Evolutionary conservation across 2,888 invertebrate species (phyloP).

Genomic region (Gandaritis pyraliata): DNA sequence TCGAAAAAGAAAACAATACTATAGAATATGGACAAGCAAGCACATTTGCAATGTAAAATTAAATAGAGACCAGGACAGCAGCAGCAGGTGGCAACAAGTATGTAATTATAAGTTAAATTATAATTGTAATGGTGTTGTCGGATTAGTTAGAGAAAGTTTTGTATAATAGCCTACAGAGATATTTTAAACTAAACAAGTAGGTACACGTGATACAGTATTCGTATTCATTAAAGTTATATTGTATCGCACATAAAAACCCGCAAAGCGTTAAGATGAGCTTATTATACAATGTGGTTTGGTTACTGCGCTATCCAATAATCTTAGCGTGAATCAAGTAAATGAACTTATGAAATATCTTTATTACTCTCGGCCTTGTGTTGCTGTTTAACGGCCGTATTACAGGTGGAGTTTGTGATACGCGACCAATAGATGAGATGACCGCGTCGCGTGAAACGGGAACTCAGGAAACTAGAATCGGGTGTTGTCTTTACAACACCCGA

Average conservation of each 20-base stretch:
- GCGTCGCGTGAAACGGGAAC: neutral
- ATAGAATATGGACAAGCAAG: no score
- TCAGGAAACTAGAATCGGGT: no score
- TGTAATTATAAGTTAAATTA: no score
- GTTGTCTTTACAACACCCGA: no score
- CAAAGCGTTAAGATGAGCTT: conserved; percentile 44
- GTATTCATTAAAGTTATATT: conserved; percentile 18
- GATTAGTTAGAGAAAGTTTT: no score
- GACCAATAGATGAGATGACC: neutral
- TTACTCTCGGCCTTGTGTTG: conserved; percentile 42
- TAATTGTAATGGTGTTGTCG: no score
- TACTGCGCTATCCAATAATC: conserved; percentile 42
- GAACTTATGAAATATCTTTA: conserved; percentile 46
- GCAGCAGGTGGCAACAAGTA: no score
- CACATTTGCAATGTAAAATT: no score
- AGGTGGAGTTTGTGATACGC: neutral
- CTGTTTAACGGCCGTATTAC: conserved; percentile 29
- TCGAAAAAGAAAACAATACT: no score
- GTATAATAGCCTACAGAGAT: no score
- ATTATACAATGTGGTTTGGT: conserved; percentile 37
- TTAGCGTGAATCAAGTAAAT: conserved; percentile 45
- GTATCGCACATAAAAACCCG: conserved; percentile 19
- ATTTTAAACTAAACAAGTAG: neutral
- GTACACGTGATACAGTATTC: neutral
- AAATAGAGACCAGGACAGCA: no score